Conservation (phyloP, 2,797 vertebrate genomes). For the Myiotriccus ornatus region DNA sequence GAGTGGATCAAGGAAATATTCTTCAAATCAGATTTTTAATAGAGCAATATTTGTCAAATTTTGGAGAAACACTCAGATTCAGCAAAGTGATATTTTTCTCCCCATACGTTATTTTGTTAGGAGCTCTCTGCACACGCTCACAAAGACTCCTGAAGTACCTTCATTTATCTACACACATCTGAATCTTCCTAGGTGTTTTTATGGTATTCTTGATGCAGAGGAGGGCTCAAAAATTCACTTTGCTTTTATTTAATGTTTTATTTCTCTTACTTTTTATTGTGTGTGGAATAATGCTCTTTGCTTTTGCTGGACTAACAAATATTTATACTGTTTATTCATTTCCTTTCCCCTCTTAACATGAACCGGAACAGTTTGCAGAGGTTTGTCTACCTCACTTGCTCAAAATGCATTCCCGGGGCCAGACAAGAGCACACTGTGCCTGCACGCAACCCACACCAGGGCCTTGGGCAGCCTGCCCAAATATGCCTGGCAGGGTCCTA, state of each 20-base stretch:
- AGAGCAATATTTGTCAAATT: background rate
- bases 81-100: background rate
- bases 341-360: constrained; percentile 49
- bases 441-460: background rate
- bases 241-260: background rate
- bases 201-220: background rate
- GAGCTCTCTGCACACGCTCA: background rate
- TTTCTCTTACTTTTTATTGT: background rate
- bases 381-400: constrained; percentile 16
- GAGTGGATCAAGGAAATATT: background rate
- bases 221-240: background rate
- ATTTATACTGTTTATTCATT: constrained; percentile 50
- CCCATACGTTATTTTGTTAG: background rate
- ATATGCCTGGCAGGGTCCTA: constrained; percentile 12
- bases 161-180: background rate
- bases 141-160: background rate
- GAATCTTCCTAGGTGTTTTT: background rate
- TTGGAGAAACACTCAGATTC: background rate
- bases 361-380: constrained; percentile 55
- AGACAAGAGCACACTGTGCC: constrained; percentile 57
- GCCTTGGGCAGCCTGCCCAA: constrained; percentile 47
- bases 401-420: constrained; percentile 21
- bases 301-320: background rate
- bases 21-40: background rate
- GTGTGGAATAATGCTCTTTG: background rate